Base-by-base conservation (phyloP, 2,113 vertebrate species). In the Bungarus multicinctus region DNA sequence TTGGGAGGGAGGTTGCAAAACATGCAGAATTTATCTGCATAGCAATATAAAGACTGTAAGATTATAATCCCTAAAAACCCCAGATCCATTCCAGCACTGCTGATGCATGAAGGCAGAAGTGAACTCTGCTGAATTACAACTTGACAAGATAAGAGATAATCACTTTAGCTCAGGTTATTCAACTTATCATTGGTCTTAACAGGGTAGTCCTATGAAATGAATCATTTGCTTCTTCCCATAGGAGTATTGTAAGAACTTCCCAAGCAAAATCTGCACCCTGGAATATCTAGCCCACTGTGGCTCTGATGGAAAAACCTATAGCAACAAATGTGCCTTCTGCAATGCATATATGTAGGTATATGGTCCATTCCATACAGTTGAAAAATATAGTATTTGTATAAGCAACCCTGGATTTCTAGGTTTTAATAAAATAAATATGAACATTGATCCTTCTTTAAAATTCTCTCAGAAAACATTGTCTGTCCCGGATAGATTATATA, bases 221-320 rank as follows among this genome's bases (percentile, higher is more conserved):
- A 74, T 39, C 2, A 4, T 91, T 55, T 91, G 6, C 39, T 85
- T 30, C 39, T 4, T 18, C 95, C 95, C 14, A 88, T 94, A 97
- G 96, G 0, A 91, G 0, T 93, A 96, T 85, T 97, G 96, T 53
- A 85, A 85, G 0, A 89, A 85, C 50, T 50, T 0, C 11, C 6
- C 0, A 5, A 2, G 0, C 0, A 0, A 0, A 0, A 0, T 0
- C 0, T 96, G 96, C 91, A 89, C 74, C 92, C 0, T 1, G 60
- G 92, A 95, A 0, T 95, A 45, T 94, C 16, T 2, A 0, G 95
- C 97, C 25, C 92, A 97, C 90, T 98, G 97, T 0, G 97, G 95
- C 58, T 97, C 97, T 92, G 94, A 98, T 0, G 95, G 97, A 3
- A n/a, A 96, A 88, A 97, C 96, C 53, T 97, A 97, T 95, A 88